Evolutionary conservation across 1,140 invertebrate species (phyloP), one percentile per base, ranked within the genome.

Genomic region (Nautilus pompilius): DNA sequence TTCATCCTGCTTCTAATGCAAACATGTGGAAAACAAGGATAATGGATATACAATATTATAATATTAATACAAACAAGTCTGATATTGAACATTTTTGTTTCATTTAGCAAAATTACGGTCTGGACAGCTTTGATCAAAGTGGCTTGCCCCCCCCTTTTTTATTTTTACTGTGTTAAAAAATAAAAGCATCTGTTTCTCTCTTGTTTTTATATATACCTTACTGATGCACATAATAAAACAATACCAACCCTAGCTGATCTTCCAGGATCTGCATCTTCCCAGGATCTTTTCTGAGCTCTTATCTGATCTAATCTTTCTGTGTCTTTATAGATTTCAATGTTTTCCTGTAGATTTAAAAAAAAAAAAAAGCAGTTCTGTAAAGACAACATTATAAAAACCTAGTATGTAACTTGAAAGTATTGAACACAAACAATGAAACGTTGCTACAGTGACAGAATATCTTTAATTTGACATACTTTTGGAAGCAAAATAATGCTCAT

Each of bases 321-420:
- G 67, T 82, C 80, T 63, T 81, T 82, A 66, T 80, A 79, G 13
- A 82, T 74, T 55, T 82, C 80, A 48, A 83, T 76, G 30, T 81
- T 78, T 26, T 82, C 80, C 79, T 81, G 62, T 2, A 65, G 29
- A 22, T 15, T 62, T 34, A 61, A 57, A 32, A 10, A 32, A 10
- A 15, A n/a, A 26, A 56, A 10, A 41, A 41, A 41, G 8, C 8
- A 41, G n/a, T 41, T 41, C 36, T 10, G n/a, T 41, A 41, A 8
- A 41, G 8, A 8, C 8, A 41, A 41, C n/a, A 10, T 41, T 10
- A 10, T 41, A 41, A 41, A 41, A 41, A 41, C 8, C 36, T 10
- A 41, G n/a, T 41, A 41, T 8, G 8, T 10, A 41, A n/a, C n/a
- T 10, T 41, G 58, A 64, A 3, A 60, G 36, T 34, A 1, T n/a